Percentiles rank a stretch among this genome's conserved stretches.
phyloP scores from a whole-genome alignment of 2,113 vertebrate genomes.

The Pyrgilauda ruficollis region DNA sequence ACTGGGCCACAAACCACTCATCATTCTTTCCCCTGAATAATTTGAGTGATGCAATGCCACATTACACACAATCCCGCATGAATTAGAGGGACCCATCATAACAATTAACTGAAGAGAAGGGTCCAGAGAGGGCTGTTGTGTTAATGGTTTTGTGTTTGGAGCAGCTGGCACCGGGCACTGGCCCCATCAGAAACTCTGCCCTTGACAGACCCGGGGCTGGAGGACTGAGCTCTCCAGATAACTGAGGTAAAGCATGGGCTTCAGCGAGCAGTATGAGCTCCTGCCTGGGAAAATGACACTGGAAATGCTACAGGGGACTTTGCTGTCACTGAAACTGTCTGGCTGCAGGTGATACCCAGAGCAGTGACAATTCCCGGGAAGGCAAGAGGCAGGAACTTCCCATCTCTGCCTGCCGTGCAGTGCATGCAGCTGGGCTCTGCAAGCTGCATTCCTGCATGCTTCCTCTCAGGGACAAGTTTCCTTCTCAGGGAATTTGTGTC shows the following conservation, averaged over 20 bases:
- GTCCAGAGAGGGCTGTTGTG: background rate
- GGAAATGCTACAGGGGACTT: background rate
- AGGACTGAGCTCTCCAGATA: background rate
- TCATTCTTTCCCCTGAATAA: background rate
- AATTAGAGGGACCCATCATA: background rate
- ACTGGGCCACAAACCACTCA: background rate
- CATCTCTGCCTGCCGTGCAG: background rate
- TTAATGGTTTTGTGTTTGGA: background rate
- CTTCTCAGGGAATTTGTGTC: background rate
- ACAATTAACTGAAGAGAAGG: background rate
- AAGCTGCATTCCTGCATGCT: background rate
- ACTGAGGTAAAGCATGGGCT: rapidly evolving
- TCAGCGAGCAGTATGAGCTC: rapidly evolving
- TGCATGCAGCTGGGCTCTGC: background rate
- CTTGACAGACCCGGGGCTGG: background rate
- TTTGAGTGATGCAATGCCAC: background rate
- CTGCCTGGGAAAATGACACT: background rate
- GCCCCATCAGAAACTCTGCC: background rate
- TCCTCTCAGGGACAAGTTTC: background rate
- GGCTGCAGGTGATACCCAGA: rapidly evolving
- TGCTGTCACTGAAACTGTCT: background rate
- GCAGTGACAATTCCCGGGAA: background rate
- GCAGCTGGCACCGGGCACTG: background rate
- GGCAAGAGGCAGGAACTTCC: background rate
- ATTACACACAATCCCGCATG: background rate